phyloP scores from a whole-genome alignment of 2,888 invertebrate genomes.

The Esperia sulphurella region DNA sequence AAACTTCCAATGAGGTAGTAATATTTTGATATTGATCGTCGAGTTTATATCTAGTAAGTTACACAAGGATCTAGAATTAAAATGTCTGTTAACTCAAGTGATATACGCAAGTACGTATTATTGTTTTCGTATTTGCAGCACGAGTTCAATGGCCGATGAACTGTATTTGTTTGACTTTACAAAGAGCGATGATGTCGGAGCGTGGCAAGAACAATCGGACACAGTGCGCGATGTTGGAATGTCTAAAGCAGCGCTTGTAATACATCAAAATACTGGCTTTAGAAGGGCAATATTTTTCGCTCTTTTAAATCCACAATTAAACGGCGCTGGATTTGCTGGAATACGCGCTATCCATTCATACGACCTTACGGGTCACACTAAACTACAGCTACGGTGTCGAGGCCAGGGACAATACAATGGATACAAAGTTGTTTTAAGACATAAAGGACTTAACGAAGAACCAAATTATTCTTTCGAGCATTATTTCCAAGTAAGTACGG shows the following conservation, averaged over 20 bases:
- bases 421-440: slow-evolving; percentile 81
- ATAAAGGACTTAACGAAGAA: slow-evolving; percentile 76
- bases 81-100: too few species aligned
- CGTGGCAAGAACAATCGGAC: slow-evolving; percentile 83
- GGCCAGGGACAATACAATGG: slow-evolving; percentile 79
- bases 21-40: too few species aligned
- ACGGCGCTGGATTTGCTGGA: slow-evolving; percentile 84
- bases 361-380: slow-evolving; percentile 67
- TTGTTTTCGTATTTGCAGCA: slow-evolving; percentile 23
- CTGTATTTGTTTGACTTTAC: slow-evolving; percentile 80
- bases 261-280: slow-evolving; percentile 80
- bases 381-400: slow-evolving; percentile 75
- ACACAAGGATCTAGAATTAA: too few species aligned
- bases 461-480: slow-evolving; percentile 81
- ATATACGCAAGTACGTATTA: too few species aligned
- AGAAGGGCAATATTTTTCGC: slow-evolving; percentile 82
- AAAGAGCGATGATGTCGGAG: slow-evolving; percentile 61
- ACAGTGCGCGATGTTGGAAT: slow-evolving; percentile 82
- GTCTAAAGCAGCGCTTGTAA: slow-evolving; percentile 80
- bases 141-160: slow-evolving; percentile 32
- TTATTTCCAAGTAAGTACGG: slow-evolving; percentile 66
- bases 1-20: too few species aligned
- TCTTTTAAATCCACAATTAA: slow-evolving; percentile 82
- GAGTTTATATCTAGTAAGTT: too few species aligned
- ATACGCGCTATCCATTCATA: slow-evolving; percentile 69